Base-by-base conservation (phyloP, 2,797 vertebrate genomes). In the Pagetopsis macropterus region DNA sequence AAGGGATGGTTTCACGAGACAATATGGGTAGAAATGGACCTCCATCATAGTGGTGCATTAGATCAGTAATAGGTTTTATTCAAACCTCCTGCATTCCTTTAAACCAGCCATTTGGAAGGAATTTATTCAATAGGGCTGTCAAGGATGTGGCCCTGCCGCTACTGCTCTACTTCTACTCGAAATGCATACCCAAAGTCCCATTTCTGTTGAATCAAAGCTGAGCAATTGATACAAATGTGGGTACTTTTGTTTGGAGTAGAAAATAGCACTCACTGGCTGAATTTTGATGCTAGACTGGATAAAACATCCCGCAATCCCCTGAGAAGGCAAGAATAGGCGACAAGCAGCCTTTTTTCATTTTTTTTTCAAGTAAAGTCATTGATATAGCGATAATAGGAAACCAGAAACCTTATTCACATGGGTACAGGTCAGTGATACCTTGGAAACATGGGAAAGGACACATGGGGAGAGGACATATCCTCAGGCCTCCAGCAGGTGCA, bases 401-500 rank as follows among this genome's bases (percentile, higher is more conserved):
- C 15, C 21, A 78, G 21, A 82, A 17, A 21, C 43, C 45, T 33
- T 55, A 72, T 60, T 77, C 55, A 51, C 9, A 49, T 15, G 40
- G 58, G 56, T 46, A 45, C 10, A 58, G 63, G 58, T 60, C 64
- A 65, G 41, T 3, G 69, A 72, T 67, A 78, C 61, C 65, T 49
- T 48, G 3, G 52, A 84, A 78, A 84, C 74, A 50, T 21, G 31
- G 44, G 70, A 70, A 58, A 81, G 79, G 73, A 70, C 63, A 50
- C 72, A 70, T 17, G 45, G 27, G 74, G 64, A 83, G 78, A 86
- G 75, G 83, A 89, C 75, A 19, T 65, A 46, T 86, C 66, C 86
- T 71, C 66, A 66, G 89, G 85, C 79, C 82, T 85, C 87, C 91
- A 85, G 89, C 87, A 85, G 83, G 84, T 88, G 49, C 81, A 87